A percentile compares a stretch with the other conserved stretches of the same genome.
These are phyloP conservation scores for Omphaloscelis lunosa DNA, from an alignment of 2,888 invertebrate species.

Conservation along the genomic window DNA sequence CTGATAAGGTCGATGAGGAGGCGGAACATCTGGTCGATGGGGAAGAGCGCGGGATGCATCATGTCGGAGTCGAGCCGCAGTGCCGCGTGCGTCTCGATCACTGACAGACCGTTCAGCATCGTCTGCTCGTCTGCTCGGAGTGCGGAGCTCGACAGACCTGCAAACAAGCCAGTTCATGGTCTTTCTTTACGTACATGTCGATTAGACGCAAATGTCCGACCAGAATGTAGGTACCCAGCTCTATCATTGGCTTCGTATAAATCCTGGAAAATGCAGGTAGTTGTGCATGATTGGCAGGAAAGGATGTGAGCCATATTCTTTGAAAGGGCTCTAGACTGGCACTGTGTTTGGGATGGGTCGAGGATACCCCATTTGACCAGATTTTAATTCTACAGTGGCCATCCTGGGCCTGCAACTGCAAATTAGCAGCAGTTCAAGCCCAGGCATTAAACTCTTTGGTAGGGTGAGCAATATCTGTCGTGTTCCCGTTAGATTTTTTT, in stretches of 20 bases:
- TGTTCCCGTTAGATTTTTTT: no score
- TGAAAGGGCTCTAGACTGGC: neutral
- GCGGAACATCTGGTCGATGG: constrained; percentile 95
- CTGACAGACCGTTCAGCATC: constrained; percentile 88
- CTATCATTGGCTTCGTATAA: neutral
- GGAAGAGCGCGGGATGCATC: constrained; percentile 94
- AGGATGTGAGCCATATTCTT: no score
- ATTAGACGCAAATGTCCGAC: neutral
- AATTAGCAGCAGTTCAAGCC: neutral
- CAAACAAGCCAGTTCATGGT: neutral
- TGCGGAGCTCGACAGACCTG: constrained; percentile 77
- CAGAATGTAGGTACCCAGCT: neutral
- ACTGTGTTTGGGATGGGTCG: neutral
- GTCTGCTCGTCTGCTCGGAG: constrained; percentile 88
- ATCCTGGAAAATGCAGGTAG: neutral
- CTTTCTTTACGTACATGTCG: no score
- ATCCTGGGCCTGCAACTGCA: neutral
- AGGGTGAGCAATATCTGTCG: no score
- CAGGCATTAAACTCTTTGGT: neutral
- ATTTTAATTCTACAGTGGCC: neutral
- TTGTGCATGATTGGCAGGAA: neutral
- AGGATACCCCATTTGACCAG: no score
- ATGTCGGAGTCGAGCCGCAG: constrained; percentile 88
- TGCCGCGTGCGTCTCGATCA: constrained; percentile 93
- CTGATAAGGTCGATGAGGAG: constrained; percentile 95